Percentiles rank a stretch among this genome's conserved stretches.
Conservation (phyloP, 2,888 invertebrate genomes). For the Spodoptera exigua region DNA sequence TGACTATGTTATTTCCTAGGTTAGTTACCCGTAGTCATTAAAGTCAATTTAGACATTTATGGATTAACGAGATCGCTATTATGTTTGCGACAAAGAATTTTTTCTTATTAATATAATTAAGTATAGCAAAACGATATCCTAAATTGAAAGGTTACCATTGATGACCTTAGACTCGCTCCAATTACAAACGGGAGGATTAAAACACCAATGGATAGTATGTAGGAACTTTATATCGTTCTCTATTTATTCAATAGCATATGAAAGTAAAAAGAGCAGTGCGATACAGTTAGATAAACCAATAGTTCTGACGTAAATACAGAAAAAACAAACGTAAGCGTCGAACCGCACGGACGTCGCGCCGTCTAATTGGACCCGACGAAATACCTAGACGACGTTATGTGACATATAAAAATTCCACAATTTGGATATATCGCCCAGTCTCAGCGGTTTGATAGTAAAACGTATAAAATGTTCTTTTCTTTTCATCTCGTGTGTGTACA, state of each 20-base stretch:
- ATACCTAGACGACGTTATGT: conserved; percentile 79
- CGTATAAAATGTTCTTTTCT: conserved; percentile 42
- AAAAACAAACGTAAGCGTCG: conserved; percentile 44
- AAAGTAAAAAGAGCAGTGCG: background rate
- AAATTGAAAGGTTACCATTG: too few species aligned
- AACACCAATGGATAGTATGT: too few species aligned
- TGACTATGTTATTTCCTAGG: background rate
- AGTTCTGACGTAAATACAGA: conserved; percentile 26
- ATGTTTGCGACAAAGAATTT: too few species aligned
- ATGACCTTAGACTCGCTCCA: too few species aligned
- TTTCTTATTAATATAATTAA: too few species aligned
- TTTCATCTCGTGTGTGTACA: conserved; percentile 40
- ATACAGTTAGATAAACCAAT: conserved; percentile 5
- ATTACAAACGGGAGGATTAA: background rate
- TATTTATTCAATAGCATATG: too few species aligned
- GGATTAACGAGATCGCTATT: too few species aligned
- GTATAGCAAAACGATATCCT: too few species aligned
- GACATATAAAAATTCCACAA: conserved; percentile 80
- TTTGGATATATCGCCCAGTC: conserved; percentile 68
- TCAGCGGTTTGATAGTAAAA: conserved; percentile 48
- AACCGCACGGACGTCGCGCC: conserved; percentile 65
- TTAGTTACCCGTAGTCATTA: background rate
- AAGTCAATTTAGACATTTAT: background rate
- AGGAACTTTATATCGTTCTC: too few species aligned
- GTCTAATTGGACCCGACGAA: conserved; percentile 76